These are phyloP conservation scores for Chauna torquata DNA, from an alignment of 2,113 vertebrate genomes.

Conservation along the genomic window DNA sequence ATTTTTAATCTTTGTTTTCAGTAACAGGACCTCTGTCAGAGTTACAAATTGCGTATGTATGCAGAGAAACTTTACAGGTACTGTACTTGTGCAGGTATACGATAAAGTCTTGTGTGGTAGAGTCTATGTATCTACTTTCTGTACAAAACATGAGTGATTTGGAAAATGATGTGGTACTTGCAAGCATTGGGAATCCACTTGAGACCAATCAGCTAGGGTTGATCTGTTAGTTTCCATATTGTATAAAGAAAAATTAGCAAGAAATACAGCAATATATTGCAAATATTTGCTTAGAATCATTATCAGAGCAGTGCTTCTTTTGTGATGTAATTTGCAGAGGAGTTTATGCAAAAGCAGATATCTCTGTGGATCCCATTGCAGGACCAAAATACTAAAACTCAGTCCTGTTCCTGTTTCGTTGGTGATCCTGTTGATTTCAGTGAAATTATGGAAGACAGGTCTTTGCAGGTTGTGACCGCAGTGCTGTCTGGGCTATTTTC, in stretches of 20 bases:
- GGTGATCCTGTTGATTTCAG: neutral
- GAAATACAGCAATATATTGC: accelerated
- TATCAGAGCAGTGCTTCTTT: neutral
- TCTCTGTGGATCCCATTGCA: neutral
- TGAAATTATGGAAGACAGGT: neutral
- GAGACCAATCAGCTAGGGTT: neutral
- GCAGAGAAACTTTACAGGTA: slow-evolving; percentile 97
- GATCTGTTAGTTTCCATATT: neutral
- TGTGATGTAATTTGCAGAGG: neutral
- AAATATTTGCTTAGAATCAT: neutral
- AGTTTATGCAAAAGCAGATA: neutral
- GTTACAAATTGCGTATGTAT: slow-evolving; percentile 93
- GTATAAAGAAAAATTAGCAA: neutral
- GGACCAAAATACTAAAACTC: neutral
- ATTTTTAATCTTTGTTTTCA: slow-evolving; percentile 63
- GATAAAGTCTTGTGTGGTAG: neutral
- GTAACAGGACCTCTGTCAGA: slow-evolving; percentile 96
- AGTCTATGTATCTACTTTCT: too few species aligned
- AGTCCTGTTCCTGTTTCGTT: neutral
- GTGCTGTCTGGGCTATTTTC: neutral
- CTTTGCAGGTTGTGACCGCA: accelerated
- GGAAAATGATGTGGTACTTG: neutral
- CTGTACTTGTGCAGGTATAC: neutral
- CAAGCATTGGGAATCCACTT: neutral
- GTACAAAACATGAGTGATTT: neutral